These are phyloP conservation scores for Oncorhynchus nerka DNA, from an alignment of 2,113 vertebrate species.

Conservation along the genomic window DNA sequence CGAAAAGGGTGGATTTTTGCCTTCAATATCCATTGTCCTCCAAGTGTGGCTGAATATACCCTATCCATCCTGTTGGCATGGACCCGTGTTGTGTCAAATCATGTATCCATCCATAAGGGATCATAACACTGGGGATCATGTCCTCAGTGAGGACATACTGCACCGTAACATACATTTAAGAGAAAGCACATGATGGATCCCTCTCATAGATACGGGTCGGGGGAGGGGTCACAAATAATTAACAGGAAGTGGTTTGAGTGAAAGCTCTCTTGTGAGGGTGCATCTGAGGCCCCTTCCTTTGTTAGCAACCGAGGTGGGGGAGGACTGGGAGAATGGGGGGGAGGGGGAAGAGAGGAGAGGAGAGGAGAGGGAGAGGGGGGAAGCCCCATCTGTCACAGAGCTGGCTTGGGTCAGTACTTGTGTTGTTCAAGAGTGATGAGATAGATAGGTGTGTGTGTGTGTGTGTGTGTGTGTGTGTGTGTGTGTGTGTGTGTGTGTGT, in stretches of 20 bases:
- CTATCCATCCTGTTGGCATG: no score
- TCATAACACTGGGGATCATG: not conserved
- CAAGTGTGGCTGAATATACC: no score
- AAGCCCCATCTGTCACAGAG: conserved; percentile 61
- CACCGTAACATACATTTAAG: not conserved
- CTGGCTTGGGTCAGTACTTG: conserved; percentile 53
- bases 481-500: no score
- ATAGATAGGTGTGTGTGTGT: conserved; percentile 27
- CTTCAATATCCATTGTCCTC: no score
- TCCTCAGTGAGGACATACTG: not conserved
- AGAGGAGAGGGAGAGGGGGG: not conserved
- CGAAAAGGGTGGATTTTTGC: no score
- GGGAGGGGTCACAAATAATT: conserved; percentile 44
- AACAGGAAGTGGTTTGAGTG: conserved; percentile 51
- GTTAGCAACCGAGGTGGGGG: not conserved
- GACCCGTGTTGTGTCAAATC: no score
- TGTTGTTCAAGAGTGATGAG: conserved; percentile 65
- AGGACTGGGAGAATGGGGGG: not conserved
- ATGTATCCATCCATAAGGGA: not conserved
- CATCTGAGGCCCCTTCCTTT: conserved; percentile 14
- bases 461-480: no score
- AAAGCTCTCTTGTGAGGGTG: conserved; percentile 35
- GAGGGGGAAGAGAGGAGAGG: conserved; percentile 1
- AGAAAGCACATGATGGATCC: conserved; percentile 43
- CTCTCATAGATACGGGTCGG: conserved; percentile 2